These are phyloP conservation scores for Indicator maculatus DNA, from an alignment of 2,113 vertebrate genomes.

Conservation along the genomic window DNA sequence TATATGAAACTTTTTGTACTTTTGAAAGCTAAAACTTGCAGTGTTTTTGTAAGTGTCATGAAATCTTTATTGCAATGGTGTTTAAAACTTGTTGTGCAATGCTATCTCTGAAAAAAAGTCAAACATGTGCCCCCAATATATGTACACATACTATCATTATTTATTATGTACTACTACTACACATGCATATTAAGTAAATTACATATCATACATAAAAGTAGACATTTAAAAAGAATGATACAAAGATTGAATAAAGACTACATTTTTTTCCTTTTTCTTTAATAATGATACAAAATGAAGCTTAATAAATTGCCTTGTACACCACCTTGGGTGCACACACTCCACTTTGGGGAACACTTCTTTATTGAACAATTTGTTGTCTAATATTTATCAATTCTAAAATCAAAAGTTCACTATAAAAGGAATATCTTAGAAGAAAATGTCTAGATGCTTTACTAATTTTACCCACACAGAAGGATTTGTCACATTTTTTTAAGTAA, in stretches of 20 bases:
- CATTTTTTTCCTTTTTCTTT: rapidly evolving
- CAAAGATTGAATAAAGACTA: not conserved
- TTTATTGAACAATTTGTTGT: not conserved
- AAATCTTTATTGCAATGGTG: not conserved
- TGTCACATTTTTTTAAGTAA: not conserved
- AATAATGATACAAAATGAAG: not conserved
- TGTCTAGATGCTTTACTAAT: not conserved
- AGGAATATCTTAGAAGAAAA: not conserved
- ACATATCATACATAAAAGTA: not conserved
- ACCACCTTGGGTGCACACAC: rapidly evolving
- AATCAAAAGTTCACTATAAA: not conserved
- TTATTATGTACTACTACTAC: not conserved
- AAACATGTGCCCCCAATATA: rapidly evolving
- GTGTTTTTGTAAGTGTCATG: not conserved
- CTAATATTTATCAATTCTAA: not conserved
- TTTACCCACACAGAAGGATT: not conserved
- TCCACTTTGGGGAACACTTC: not conserved
- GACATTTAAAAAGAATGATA: not conserved
- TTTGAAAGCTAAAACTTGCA: not conserved
- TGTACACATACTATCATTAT: not conserved
- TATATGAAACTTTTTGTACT: not conserved
- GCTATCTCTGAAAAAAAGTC: not conserved
- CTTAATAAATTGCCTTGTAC: not conserved
- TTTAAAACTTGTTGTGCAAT: not conserved
- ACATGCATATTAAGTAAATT: not conserved